Evolutionary conservation across 2,797 vertebrate species (phyloP), one percentile per base, ranked within the genome.

Genomic region (Siniperca obscura): DNA sequence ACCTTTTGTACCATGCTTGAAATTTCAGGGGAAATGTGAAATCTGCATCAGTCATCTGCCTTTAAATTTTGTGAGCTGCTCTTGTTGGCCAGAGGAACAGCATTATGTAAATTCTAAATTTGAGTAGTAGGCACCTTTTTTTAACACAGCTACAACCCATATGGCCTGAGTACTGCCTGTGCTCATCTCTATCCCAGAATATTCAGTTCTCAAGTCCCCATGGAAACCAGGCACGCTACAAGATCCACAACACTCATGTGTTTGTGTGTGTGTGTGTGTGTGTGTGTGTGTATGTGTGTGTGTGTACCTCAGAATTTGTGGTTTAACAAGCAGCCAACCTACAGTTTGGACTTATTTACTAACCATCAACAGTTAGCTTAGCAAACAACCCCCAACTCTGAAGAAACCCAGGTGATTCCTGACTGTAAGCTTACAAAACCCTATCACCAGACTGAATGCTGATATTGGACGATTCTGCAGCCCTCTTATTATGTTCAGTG

Each of bases 101-200:
- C 42, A 53, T 86, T 84, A 68, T 86, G 76, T 73, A 56, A 85
- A 82, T 73, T 53, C 17, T 13, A 57, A 76, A 84, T 81, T 19
- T 75, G 66, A 85, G 56, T 70, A 44, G 52, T 46, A 57, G 65
- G 76, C 76, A 80, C 69, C 74, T 30, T 42, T 84, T 86, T 76
- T 70, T 38, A 80, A 84, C 57, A 44, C 38, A 40, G 19, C 53
- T 77, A 73, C 64, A 66, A 21, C 67, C 64, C 82, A 88, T 80
- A 82, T 70, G 80, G 81, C 71, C 79, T 9, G 40, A 83, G 83
- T 17, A 52, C 76, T 64, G 46, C 62, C 8, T 81, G 71, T 81
- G 50, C 80, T 85, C 55, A 40, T 72, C 66, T 84, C 70, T 36
- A 85, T 70, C 70, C n/a, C 83, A 82, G 25, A 83, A 91, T 83